phyloP scores from a whole-genome alignment of 1,140 invertebrate species.

The Carposina sasakii region DNA sequence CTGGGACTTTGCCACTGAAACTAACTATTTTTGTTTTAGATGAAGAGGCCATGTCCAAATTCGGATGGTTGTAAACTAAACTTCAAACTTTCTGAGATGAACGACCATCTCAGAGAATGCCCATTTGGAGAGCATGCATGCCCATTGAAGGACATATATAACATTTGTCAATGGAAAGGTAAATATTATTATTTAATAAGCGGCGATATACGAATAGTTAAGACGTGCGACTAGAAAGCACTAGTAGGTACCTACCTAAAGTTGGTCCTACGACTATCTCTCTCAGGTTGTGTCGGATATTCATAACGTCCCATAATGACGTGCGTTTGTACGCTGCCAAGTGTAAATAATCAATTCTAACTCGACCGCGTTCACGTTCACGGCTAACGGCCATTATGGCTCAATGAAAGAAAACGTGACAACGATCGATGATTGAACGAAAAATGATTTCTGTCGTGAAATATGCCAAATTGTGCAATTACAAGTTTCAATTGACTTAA shows the following conservation, averaged over 20 bases:
- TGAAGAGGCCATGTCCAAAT: slow-evolving; percentile 29
- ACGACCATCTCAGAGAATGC: slow-evolving; percentile 35
- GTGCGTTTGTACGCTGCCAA: no score
- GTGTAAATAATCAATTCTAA: no score
- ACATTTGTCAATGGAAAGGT: slow-evolving; percentile 40
- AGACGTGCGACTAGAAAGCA: no score
- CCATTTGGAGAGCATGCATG: slow-evolving; percentile 34
- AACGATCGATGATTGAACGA: no score
- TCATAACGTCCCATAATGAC: no score
- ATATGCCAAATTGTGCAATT: no score
- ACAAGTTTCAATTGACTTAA: no score
- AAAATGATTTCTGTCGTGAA: no score
- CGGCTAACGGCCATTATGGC: no score
- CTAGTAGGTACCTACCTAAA: background rate
- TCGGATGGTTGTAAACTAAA: slow-evolving; percentile 31
- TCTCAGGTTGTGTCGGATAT: background rate
- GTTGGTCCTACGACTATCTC: background rate
- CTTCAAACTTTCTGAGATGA: slow-evolving; percentile 25
- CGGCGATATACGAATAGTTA: background rate
- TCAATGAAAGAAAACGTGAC: no score
- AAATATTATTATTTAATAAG: slow-evolving; percentile 13
- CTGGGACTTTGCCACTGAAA: no score
- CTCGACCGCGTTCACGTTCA: no score
- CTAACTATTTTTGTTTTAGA: slow-evolving; percentile 21
- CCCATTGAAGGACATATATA: slow-evolving; percentile 20